These are phyloP conservation scores for Torymus tubicola DNA, from an alignment of 2,888 invertebrate genomes.

Conservation along the genomic window DNA sequence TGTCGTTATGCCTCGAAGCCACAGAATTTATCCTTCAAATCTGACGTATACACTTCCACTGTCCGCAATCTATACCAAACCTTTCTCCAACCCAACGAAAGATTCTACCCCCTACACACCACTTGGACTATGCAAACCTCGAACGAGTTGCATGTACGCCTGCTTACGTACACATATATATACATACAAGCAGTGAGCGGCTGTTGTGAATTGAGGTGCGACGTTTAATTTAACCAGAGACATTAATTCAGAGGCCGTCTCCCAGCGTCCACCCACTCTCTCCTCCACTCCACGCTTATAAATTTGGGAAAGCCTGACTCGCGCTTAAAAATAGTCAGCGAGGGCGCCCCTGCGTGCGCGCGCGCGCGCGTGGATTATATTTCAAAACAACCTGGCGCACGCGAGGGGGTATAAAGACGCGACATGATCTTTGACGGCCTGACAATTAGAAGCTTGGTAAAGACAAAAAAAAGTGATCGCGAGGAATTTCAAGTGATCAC, in stretches of 20 bases:
- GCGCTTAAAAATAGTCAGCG: conserved; percentile 72
- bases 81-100: too few species aligned
- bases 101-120: too few species aligned
- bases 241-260: conserved; percentile 70
- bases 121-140: too few species aligned
- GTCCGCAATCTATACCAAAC: too few species aligned
- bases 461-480: neutral
- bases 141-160: too few species aligned
- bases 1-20: too few species aligned
- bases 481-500: too few species aligned
- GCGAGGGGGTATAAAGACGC: neutral
- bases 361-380: conserved; percentile 65
- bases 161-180: neutral
- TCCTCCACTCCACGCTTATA: conserved; percentile 65
- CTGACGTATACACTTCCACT: too few species aligned
- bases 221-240: conserved; percentile 68
- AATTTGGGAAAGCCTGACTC: conserved; percentile 72
- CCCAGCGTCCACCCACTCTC: conserved; percentile 65
- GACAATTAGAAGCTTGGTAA: conserved; percentile 12
- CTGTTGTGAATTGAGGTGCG: conserved; percentile 57
- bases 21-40: too few species aligned
- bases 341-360: conserved; percentile 60
- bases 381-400: conserved; percentile 63
- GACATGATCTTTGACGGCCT: conserved; percentile 38
- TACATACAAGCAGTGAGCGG: neutral